Percentiles rank a stretch among this genome's conserved stretches.
These are phyloP conservation scores for Syndactyla subalaris DNA, from an alignment of 2,797 vertebrate species.

Conservation along the genomic window DNA sequence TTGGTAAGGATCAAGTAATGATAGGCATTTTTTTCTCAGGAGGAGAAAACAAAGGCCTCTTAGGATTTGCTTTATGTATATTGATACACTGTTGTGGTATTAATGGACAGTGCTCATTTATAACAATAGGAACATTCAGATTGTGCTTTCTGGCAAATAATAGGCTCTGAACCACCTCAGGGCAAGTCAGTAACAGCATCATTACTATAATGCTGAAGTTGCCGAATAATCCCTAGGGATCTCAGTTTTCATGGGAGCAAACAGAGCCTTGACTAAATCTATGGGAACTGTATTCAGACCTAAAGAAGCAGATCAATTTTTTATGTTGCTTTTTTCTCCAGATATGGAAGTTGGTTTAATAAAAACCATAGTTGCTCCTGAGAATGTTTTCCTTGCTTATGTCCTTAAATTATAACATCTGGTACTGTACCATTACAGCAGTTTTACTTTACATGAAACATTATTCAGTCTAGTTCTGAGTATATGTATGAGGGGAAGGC, in stretches of 20 bases:
- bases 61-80: background rate
- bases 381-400: background rate
- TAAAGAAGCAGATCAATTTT: background rate
- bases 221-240: background rate
- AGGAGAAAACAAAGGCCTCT: background rate
- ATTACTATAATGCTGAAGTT: background rate
- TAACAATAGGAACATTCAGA: background rate
- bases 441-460: background rate
- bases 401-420: background rate
- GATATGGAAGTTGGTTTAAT: background rate
- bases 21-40: background rate
- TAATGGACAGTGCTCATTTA: background rate
- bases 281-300: background rate
- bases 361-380: background rate
- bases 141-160: background rate
- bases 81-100: background rate
- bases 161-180: background rate
- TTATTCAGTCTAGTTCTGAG: background rate
- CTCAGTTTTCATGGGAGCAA: background rate
- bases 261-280: background rate
- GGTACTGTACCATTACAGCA: background rate
- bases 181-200: background rate
- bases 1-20: background rate
- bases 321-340: background rate
- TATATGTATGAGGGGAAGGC: background rate